Evolutionary conservation across 2,113 vertebrate species (phyloP).

Genomic region (Rhabdornis inornatus): DNA sequence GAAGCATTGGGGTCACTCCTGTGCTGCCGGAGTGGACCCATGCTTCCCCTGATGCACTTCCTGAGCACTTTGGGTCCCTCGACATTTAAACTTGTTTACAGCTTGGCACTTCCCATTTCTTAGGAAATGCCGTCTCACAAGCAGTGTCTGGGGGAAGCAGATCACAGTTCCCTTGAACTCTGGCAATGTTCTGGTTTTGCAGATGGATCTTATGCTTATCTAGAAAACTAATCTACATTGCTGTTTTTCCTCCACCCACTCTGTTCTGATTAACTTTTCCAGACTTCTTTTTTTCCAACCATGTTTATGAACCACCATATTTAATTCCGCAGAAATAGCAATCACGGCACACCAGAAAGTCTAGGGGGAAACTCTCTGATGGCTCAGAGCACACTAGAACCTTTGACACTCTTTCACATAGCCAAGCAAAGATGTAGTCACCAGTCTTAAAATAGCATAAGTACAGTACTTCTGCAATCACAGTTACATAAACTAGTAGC

Average conservation of each 20-base stretch:
- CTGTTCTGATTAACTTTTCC: not conserved
- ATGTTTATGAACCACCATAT: not conserved
- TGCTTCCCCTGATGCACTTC: not conserved
- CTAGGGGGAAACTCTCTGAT: not conserved
- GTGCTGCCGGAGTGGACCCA: accelerated
- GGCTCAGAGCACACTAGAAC: not conserved
- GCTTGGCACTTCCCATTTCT: constrained; percentile 27
- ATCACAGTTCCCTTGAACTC: not conserved
- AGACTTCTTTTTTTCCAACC: not conserved
- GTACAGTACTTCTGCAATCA: constrained; percentile 38
- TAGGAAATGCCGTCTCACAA: not conserved
- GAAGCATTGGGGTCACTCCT: not conserved
- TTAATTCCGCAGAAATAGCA: not conserved
- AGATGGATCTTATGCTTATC: not conserved
- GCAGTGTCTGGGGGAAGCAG: not conserved
- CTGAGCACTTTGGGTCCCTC: not conserved
- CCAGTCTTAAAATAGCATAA: constrained; percentile 63
- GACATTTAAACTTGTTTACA: constrained; percentile 15
- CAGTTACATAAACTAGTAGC: constrained; percentile 53
- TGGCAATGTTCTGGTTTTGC: not conserved
- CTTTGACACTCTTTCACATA: constrained; percentile 47
- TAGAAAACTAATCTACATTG: not conserved
- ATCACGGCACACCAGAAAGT: not conserved
- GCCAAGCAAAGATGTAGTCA: constrained; percentile 51
- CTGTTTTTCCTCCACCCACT: not conserved